Percentiles rank a stretch among this genome's conserved stretches.
phyloP scores from a whole-genome alignment of 2,113 vertebrate species.

The Zeus faber region DNA sequence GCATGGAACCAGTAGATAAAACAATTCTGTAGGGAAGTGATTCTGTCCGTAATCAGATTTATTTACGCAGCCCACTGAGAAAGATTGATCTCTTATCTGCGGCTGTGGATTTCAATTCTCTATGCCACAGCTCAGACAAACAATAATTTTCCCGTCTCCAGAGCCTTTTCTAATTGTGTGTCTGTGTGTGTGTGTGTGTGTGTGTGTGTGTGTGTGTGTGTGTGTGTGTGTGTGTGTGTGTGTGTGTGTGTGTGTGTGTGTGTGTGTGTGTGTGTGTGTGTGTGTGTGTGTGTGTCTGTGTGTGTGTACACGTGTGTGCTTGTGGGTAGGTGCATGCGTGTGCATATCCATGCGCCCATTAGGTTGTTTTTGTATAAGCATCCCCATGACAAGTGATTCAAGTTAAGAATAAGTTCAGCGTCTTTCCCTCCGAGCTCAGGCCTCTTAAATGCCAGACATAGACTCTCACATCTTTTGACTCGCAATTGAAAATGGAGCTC shows the following conservation, averaged over 20 bases:
- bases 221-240: neutral
- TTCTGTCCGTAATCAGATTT: conserved; percentile 79
- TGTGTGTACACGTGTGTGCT: conserved; percentile 6
- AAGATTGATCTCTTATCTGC: conserved; percentile 78
- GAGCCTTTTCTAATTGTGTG: conserved; percentile 68
- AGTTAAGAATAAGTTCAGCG: conserved; percentile 31
- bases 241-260: neutral
- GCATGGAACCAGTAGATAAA: conserved; percentile 72
- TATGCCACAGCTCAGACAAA: conserved; percentile 67
- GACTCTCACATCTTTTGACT: conserved; percentile 58
- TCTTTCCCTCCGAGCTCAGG: conserved; percentile 47
- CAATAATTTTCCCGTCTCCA: conserved; percentile 63
- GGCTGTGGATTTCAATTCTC: conserved; percentile 72
- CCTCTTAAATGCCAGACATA: conserved; percentile 67
- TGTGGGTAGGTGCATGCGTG: conserved; percentile 2
- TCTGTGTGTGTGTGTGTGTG: conserved; percentile 7
- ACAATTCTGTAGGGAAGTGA: conserved; percentile 76
- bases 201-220: conserved; percentile 3
- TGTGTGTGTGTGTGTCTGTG: neutral
- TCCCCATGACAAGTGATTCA: conserved; percentile 43
- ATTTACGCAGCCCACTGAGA: conserved; percentile 70
- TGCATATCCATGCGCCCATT: conserved; percentile 3
- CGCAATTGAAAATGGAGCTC: conserved; percentile 59
- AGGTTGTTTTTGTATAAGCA: conserved; percentile 35
- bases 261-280: neutral